Conservation (phyloP, 2,888 invertebrate species). For the Plagiodera versicolora region DNA sequence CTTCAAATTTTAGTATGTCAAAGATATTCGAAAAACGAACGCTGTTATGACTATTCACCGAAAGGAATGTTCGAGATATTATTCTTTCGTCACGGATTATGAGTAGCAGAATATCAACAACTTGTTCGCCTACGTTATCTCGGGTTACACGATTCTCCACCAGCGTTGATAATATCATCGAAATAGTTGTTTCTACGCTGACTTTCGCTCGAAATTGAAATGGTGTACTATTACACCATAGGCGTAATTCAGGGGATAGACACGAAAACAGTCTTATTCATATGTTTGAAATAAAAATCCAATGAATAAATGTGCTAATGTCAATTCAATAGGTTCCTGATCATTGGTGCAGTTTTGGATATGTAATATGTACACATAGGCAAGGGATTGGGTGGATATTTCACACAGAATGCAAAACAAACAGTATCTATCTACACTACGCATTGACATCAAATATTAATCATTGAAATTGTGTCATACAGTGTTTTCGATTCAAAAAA, state of each 20-base stretch:
- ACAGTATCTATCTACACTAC: too few relatives aligned
- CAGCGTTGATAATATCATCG: constrained; percentile 20
- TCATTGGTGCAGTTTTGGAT: too few relatives aligned
- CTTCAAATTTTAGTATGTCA: background rate
- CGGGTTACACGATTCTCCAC: constrained; percentile 11
- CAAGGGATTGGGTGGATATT: too few relatives aligned
- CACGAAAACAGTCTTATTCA: too few relatives aligned
- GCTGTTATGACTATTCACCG: constrained; percentile 32
- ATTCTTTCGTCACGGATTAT: constrained; percentile 30
- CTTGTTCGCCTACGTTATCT: constrained; percentile 30
- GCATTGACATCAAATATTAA: too few relatives aligned
- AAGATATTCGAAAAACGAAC: constrained; percentile 20
- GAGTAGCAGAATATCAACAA: constrained; percentile 22
- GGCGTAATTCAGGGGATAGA: background rate
- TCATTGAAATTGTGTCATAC: too few relatives aligned
- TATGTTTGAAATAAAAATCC: too few relatives aligned
- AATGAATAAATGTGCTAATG: too few relatives aligned
- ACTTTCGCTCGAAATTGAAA: background rate
- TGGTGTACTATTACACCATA: background rate
- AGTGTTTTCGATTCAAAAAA: too few relatives aligned
- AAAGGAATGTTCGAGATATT: constrained; percentile 31
- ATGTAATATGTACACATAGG: too few relatives aligned
- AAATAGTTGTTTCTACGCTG: background rate
- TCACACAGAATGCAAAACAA: too few relatives aligned
- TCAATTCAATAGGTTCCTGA: too few relatives aligned